Evolutionary conservation across 1,140 invertebrate genomes (phyloP), one percentile per base, ranked within the genome.

Genomic region (Sitodiplosis mosellana): DNA sequence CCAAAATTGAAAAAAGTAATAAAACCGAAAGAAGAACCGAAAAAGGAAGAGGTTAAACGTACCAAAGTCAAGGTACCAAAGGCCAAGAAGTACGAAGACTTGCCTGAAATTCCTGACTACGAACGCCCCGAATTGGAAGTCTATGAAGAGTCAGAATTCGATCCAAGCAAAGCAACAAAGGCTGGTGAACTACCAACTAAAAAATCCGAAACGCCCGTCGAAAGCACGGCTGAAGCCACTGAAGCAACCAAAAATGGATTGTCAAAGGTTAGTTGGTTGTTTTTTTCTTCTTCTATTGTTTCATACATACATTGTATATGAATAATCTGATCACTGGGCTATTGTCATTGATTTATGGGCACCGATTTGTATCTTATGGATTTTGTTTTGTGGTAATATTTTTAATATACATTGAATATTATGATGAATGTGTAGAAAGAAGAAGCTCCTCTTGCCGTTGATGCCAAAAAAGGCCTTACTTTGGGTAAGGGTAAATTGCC

Each of bases 51-150:
- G 21, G 33, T 49, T 17, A 73, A 74, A 55, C 68, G 72, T 55
- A 58, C 67, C 34, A 75, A 74, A 61, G 58, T 69, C 3, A 74
- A 72, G 52, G 52, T 67, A 5, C 69, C 71, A 34, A 63, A 68
- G 45, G 69, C 70, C 33, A 63, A 70, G 48, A 73, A 74, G 53
- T 78, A 76, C 45, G 79, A 73, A 52, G 71, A 81, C 19, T 67
- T 81, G 46, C 79, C 79, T n/a, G 78, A 82, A 60, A 83, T 83
- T 52, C 75, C 80, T 19, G 79, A 83, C 63, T 74, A 74, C 54
- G 72, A 74, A 61, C 61, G 71, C 46, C 71, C 72, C 3, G 65
- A 67, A 44, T 59, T 73, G 51, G 71, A 74, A 56, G 72, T 71
- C 55, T 72, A 71, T 51, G 71, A 74, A 61, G 70, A 67, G 52